Evolutionary conservation across 2,888 invertebrate genomes (phyloP).

Genomic region (Amphimallon solstitiale): DNA sequence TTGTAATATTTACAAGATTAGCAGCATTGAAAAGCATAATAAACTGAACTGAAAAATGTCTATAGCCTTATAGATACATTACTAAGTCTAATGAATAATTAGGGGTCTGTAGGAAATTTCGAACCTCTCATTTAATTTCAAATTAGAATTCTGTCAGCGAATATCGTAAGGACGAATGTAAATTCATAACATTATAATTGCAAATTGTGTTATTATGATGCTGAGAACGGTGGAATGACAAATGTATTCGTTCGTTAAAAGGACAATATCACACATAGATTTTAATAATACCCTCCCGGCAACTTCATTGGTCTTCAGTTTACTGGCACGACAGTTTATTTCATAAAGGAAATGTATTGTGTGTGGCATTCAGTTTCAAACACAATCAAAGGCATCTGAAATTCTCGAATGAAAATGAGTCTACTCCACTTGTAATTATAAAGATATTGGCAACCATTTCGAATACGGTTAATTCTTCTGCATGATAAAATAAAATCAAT

Average conservation of each 20-base stretch:
- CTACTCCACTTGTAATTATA: background rate
- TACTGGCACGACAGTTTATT: background rate
- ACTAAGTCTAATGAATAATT: too few relatives aligned
- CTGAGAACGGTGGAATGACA: slow-evolving; percentile 4
- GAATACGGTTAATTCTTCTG: too few relatives aligned
- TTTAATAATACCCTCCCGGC: slow-evolving; percentile 3
- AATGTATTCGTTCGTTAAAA: slow-evolving; percentile 11
- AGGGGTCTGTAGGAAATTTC: too few relatives aligned
- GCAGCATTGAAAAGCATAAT: too few relatives aligned
- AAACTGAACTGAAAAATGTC: too few relatives aligned
- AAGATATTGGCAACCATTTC: too few relatives aligned
- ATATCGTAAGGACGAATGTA: background rate
- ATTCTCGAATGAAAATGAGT: background rate
- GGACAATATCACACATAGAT: background rate
- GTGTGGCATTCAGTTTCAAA: background rate
- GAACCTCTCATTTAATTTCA: too few relatives aligned
- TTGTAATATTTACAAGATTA: too few relatives aligned
- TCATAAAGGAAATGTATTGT: slow-evolving; percentile 9
- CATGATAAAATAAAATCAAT: too few relatives aligned
- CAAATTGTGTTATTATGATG: slow-evolving; percentile 9
- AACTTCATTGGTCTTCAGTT: slow-evolving; percentile 10
- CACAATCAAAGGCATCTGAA: background rate
- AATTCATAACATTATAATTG: slow-evolving; percentile 18
- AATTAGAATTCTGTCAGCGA: background rate
- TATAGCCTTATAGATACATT: too few relatives aligned